phyloP scores from a whole-genome alignment of 2,113 vertebrate species.

The Phycodurus eques region DNA sequence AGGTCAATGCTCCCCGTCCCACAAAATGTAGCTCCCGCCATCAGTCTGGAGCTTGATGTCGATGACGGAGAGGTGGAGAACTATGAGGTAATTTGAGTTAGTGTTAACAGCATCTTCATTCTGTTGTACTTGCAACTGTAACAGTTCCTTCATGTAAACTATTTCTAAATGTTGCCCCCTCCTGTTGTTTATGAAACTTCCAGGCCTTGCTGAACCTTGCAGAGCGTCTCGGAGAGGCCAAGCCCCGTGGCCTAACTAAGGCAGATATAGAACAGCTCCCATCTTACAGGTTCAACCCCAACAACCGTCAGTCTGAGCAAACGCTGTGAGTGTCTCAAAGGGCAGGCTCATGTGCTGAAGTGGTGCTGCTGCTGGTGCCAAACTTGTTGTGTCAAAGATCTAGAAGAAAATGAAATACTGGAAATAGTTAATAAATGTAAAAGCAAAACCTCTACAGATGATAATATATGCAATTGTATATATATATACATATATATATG shows the following conservation, averaged over 20 bases:
- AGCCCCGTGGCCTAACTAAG: conserved; percentile 92
- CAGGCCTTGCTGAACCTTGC: conserved; percentile 94
- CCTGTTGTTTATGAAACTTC: not conserved
- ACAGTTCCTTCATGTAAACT: not conserved
- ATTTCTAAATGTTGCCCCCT: not conserved
- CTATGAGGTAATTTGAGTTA: conserved; percentile 83
- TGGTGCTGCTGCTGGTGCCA: not conserved
- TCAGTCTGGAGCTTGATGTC: conserved; percentile 95
- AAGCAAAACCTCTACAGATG: no score
- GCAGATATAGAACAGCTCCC: conserved; percentile 97
- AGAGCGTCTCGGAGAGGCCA: conserved; percentile 93
- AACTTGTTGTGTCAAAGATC: not conserved
- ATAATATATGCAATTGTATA: no score
- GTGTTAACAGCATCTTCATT: not conserved
- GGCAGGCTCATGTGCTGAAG: not conserved
- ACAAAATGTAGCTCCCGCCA: conserved; percentile 89
- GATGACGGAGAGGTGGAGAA: conserved; percentile 98
- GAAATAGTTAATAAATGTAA: no score
- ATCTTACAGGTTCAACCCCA: conserved; percentile 95
- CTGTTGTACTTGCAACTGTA: not conserved
- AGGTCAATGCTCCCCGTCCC: conserved; percentile 97
- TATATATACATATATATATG: no score
- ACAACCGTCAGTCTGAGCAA: conserved; percentile 97
- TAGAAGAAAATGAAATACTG: not conserved
- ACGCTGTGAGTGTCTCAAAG: conserved; percentile 82